Base-by-base conservation (phyloP, 2,797 vertebrate genomes). In the Sebastes matsubarae region DNA sequence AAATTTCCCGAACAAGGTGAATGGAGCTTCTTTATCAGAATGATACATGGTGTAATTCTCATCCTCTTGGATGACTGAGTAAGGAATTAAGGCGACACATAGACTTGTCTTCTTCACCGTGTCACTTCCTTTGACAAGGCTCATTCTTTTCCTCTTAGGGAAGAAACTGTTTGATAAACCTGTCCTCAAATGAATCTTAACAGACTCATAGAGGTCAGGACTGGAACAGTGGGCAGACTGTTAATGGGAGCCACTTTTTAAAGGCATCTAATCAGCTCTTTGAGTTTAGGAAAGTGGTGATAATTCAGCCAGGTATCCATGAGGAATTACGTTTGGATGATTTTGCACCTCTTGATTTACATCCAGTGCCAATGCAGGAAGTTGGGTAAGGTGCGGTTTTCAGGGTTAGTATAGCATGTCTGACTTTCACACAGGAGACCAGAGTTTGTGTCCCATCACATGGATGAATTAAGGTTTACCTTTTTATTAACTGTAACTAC, bases 41-140 rank as follows among this genome's bases (percentile, higher is more conserved):
- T 96, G 95, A 95, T 95, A 88, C 92, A 96, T 95, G 93, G 89
- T 86, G 86, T 88, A 89, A 88, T 91, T 92, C 88, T 88, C 89
- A 85, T 93, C 81, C 78, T 88, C 79, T 79, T 72, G 81, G 77
- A 92, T 93, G 94, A 95, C 91, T 91, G 91, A 93, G 91, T 91
- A 82, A 93, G 90, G 84, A 94, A 94, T 92, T 94, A 94, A 88
- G 79, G 91, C 72, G 77, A 83, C 69, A 88, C 86, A 83, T 80
- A 90, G 90, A 94, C 93, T 91, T 84, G 88, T 94, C 91, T 90
- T 92, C 87, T 72, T 92, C 87, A 86, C 68, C 18, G 22, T 83
- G 93, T 91, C 93, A 88, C 77, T 91, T 75, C 85, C 82, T 78
- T 82, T 94, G 94, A 93, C 94, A 94, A 79, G 86, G 81, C 88